These are phyloP conservation scores for Lanius ludovicianus DNA, from an alignment of 2,113 vertebrate genomes.

Conservation along the genomic window DNA sequence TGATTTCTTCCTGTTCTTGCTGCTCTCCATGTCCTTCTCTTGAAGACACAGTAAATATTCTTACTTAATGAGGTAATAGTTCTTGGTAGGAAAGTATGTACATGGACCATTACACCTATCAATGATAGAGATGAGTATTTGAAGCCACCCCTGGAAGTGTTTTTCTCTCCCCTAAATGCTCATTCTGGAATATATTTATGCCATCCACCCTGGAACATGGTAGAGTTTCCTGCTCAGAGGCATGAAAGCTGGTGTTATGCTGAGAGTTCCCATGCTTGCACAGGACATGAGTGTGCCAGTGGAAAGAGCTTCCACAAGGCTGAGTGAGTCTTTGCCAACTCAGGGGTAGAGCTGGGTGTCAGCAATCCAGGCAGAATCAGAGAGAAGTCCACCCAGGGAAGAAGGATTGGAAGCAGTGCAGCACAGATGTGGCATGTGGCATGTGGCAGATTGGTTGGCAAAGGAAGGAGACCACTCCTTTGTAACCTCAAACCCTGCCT, in stretches of 20 bases:
- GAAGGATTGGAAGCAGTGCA: not conserved
- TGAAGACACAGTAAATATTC: slow-evolving; percentile 15
- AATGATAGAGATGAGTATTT: not conserved
- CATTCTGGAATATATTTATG: not conserved
- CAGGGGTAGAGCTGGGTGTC: not conserved
- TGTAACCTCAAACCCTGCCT: not conserved
- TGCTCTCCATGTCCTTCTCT: slow-evolving; percentile 17
- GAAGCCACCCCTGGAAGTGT: not conserved
- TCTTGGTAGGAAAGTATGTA: not conserved
- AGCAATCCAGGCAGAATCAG: not conserved
- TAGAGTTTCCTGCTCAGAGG: not conserved
- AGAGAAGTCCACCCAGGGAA: not conserved
- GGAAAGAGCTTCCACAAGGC: not conserved
- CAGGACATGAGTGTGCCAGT: rapidly evolving
- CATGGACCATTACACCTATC: not conserved
- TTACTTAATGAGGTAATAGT: slow-evolving; percentile 12
- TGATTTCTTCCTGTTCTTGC: slow-evolving; percentile 6
- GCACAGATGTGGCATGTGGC: not conserved
- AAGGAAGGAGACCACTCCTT: not conserved
- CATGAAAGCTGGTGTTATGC: not conserved
- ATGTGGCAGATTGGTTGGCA: rapidly evolving
- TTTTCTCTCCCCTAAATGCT: not conserved
- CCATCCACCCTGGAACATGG: rapidly evolving
- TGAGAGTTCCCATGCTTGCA: not conserved
- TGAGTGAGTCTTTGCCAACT: not conserved